A percentile compares a stretch with the other conserved stretches of the same genome.
These are phyloP conservation scores for Corynorhinus townsendii DNA, from an alignment of 2,113 vertebrate species.

Conservation along the genomic window DNA sequence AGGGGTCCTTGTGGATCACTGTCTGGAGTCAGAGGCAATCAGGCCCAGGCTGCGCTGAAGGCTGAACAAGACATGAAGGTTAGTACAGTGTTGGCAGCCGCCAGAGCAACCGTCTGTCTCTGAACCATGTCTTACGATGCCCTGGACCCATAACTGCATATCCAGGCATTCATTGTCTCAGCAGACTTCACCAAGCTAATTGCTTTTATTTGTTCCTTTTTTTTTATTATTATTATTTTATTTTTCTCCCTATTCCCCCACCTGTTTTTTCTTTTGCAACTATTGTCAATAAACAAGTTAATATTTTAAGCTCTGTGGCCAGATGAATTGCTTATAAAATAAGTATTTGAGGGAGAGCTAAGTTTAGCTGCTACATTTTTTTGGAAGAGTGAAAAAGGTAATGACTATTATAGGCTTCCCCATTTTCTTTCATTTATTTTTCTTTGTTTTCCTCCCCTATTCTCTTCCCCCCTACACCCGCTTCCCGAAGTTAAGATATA, in stretches of 20 bases:
- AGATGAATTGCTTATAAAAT: constrained; percentile 38
- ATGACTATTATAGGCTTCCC: not conserved
- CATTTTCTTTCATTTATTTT: not conserved
- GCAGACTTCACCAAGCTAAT: not conserved
- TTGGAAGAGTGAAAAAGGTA: not conserved
- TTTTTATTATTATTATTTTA: not conserved
- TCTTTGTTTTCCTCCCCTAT: not conserved
- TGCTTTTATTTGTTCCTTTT: not conserved
- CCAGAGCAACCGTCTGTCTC: constrained; percentile 72
- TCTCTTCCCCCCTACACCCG: too few species aligned
- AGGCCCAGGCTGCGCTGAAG: constrained; percentile 89
- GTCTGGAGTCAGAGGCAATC: constrained; percentile 88
- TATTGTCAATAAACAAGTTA: constrained; percentile 27
- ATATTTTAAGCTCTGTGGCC: constrained; percentile 44
- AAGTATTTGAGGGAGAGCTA: constrained; percentile 57
- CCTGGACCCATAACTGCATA: constrained; percentile 58
- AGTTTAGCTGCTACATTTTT: constrained; percentile 54
- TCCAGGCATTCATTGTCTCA: constrained; percentile 54
- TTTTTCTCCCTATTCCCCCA: not conserved
- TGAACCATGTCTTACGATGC: constrained; percentile 66
- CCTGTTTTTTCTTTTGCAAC: not conserved
- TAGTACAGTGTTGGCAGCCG: constrained; percentile 75
- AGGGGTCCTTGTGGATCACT: constrained; percentile 89
- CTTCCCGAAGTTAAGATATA: not conserved
- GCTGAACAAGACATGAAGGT: constrained; percentile 96